These are phyloP conservation scores for Leptopilina drosophilae DNA, from an alignment of 2,888 invertebrate species.

Conservation along the genomic window DNA sequence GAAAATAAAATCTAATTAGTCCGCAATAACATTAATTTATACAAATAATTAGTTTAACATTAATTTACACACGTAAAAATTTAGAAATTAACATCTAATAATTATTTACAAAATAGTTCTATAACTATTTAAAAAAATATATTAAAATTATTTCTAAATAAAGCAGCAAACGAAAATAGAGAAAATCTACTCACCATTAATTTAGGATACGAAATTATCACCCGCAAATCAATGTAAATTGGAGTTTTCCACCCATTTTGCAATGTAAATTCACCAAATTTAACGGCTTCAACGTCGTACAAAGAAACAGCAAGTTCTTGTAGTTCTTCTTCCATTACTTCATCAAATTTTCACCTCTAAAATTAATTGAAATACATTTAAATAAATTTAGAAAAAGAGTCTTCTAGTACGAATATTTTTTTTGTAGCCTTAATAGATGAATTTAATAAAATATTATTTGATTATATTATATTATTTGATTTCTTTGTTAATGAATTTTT, in stretches of 20 bases:
- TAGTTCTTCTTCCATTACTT: constrained; percentile 66
- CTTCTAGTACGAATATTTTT: no score
- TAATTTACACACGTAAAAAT: no score
- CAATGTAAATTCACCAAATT: constrained; percentile 94
- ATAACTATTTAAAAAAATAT: neutral
- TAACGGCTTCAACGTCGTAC: constrained; percentile 88
- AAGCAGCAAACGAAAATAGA: neutral
- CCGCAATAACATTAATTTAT: no score
- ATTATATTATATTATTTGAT: no score
- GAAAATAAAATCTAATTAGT: no score
- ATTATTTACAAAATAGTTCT: no score
- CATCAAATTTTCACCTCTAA: neutral
- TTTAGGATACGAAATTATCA: constrained; percentile 93
- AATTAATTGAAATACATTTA: neutral
- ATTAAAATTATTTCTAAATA: neutral
- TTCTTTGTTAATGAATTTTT: no score
- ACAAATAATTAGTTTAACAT: no score
- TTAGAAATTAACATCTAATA: no score
- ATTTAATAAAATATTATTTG: no score
- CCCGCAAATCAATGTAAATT: constrained; percentile 95
- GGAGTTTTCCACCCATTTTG: constrained; percentile 96
- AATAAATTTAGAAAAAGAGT: no score
- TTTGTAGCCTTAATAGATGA: no score
- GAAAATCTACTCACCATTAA: constrained; percentile 83
- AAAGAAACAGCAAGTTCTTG: constrained; percentile 84